Evolutionary conservation across 2,113 vertebrate species (phyloP).

Genomic region (Sitta europaea): DNA sequence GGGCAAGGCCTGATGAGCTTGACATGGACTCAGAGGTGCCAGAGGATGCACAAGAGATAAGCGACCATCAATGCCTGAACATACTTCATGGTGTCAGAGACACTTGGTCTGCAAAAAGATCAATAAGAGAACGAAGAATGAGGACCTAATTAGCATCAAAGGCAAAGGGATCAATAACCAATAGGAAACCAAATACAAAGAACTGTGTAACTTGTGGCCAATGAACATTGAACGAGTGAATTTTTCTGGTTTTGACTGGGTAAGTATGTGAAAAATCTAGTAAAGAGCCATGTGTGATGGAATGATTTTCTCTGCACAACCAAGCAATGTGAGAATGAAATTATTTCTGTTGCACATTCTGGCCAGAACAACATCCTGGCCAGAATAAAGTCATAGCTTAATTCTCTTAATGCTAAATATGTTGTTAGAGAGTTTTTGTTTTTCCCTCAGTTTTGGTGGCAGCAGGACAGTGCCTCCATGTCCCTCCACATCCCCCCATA

Average conservation of each 20-base stretch:
- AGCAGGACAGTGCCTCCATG: too few relatives aligned
- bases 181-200: neutral
- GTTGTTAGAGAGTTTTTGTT: neutral
- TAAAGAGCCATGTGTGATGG: neutral
- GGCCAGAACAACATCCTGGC: too few relatives aligned
- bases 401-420: neutral
- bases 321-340: neutral
- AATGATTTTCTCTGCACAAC: neutral
- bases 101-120: neutral
- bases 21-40: neutral
- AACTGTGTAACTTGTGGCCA: neutral
- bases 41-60: neutral
- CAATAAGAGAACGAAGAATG: fast-evolving
- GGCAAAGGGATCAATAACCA: neutral
- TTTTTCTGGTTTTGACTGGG: neutral
- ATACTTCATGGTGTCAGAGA: neutral
- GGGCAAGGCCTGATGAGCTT: neutral
- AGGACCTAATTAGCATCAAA: neutral
- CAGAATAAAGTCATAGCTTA: neutral
- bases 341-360: neutral
- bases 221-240: neutral
- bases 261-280: neutral
- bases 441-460: neutral
- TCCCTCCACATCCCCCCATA: too few relatives aligned
- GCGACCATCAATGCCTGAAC: fast-evolving